Percentiles rank a stretch among this genome's conserved stretches.
Conservation (phyloP, 2,888 invertebrate species). For the Aleiodes leptofemur region DNA sequence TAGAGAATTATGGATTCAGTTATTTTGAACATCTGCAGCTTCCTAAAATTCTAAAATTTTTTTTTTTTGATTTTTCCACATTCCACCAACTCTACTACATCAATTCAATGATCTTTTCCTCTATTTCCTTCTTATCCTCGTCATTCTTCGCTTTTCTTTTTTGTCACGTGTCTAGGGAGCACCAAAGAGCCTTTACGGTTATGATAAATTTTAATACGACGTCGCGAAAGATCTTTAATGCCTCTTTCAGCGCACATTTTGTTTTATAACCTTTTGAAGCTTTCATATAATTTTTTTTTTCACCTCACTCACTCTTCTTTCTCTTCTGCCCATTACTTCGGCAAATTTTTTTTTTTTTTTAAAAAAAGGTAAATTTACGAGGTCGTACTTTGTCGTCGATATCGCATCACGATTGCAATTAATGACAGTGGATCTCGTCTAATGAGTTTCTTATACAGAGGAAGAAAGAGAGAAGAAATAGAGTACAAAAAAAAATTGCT, state of each 20-base stretch:
- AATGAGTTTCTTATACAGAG: conserved; percentile 33
- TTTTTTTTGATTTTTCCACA: conserved; percentile 30
- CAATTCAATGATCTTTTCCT: conserved; percentile 16
- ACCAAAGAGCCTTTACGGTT: conserved; percentile 55
- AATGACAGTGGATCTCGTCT: conserved; percentile 15
- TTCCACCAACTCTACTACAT: conserved; percentile 7
- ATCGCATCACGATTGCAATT: conserved; percentile 36
- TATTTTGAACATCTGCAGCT: neutral
- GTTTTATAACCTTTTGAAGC: conserved; percentile 34
- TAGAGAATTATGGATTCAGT: conserved; percentile 3
- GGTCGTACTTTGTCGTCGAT: conserved; percentile 29
- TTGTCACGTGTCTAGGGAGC: conserved; percentile 33
- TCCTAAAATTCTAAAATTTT: neutral
- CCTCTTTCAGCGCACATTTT: conserved; percentile 27
- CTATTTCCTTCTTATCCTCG: conserved; percentile 43
- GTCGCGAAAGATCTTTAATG: conserved; percentile 54
- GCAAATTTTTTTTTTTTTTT: neutral
- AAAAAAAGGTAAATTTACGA: conserved; percentile 21
- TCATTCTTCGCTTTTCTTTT: conserved; percentile 37
- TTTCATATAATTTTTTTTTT: conserved; percentile 13
- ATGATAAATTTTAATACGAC: conserved; percentile 57
- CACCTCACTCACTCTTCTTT: neutral
- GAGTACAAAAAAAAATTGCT: neutral
- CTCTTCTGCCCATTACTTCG: neutral
- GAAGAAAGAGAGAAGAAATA: neutral